A percentile compares a stretch with the other conserved stretches of the same genome.
Evolutionary conservation across 2,888 invertebrate species (phyloP).

Genomic region (Blastobasis adustella): DNA sequence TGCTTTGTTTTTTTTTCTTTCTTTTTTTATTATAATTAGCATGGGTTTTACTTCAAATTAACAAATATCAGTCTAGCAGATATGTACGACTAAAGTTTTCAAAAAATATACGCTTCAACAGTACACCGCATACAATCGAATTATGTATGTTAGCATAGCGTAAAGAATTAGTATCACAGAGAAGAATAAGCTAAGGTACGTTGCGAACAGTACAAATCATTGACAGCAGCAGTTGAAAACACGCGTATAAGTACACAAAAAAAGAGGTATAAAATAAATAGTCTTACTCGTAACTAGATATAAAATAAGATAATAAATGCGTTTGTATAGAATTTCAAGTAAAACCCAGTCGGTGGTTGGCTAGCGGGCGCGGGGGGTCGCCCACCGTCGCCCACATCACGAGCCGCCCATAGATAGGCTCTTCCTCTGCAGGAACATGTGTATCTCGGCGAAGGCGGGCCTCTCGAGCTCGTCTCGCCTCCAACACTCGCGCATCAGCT

Average conservation of each 20-base stretch:
- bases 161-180: constrained; percentile 12
- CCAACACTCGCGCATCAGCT: constrained; percentile 92
- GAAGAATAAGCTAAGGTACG: constrained; percentile 9
- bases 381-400: constrained; percentile 34
- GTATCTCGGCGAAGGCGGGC: constrained; percentile 87
- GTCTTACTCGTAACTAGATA: background rate
- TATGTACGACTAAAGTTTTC: background rate
- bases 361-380: constrained; percentile 18
- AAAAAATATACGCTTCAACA: background rate
- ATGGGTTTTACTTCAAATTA: constrained; percentile 8
- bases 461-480: constrained; percentile 82
- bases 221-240: background rate
- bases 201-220: background rate
- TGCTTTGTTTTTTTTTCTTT: no score
- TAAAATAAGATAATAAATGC: constrained; percentile 3
- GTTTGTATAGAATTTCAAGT: constrained; percentile 3
- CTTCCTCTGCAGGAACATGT: constrained; percentile 83
- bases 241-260: constrained; percentile 1
- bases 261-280: background rate
- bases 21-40: background rate
- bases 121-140: background rate
- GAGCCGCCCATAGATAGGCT: constrained; percentile 34
- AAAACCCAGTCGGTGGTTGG: constrained; percentile 2
- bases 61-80: background rate
- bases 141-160: no score